Evolutionary conservation across 2,113 vertebrate genomes (phyloP).

Genomic region (Promerops cafer): DNA sequence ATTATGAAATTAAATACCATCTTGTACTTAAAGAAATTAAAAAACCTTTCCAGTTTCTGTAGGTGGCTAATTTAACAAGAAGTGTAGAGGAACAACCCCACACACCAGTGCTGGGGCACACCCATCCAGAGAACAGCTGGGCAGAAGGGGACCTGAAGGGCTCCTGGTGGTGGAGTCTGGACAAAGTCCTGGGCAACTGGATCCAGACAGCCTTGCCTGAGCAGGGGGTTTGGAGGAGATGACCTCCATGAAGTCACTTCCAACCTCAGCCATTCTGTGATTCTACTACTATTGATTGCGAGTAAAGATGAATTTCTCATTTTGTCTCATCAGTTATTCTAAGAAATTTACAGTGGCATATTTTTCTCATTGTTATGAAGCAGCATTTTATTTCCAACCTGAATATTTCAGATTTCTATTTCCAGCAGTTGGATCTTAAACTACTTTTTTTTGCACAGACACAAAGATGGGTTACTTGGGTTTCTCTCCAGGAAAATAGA

Average conservation of each 20-base stretch:
- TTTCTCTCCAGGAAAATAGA: slow-evolving; percentile 10
- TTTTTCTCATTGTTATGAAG: background rate
- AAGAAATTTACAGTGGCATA: background rate
- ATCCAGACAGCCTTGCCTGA: background rate
- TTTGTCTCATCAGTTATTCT: background rate
- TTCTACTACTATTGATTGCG: background rate
- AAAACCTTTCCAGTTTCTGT: background rate
- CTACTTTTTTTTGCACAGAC: background rate
- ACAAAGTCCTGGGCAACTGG: background rate
- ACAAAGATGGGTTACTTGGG: background rate
- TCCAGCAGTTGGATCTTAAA: background rate
- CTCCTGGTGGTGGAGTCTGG: background rate
- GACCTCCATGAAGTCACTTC: background rate
- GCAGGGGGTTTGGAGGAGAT: background rate
- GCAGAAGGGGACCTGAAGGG: background rate
- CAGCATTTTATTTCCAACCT: background rate
- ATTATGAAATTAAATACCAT: background rate
- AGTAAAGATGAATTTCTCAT: background rate
- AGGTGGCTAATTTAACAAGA: background rate
- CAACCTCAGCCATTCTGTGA: background rate
- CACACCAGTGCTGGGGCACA: background rate
- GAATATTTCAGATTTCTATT: background rate
- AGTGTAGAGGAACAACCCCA: background rate
- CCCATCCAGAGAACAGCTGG: background rate
- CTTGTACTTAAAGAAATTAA: background rate